Base-by-base conservation (phyloP, 2,888 invertebrate genomes). In the Gastrophysa polygoni region DNA sequence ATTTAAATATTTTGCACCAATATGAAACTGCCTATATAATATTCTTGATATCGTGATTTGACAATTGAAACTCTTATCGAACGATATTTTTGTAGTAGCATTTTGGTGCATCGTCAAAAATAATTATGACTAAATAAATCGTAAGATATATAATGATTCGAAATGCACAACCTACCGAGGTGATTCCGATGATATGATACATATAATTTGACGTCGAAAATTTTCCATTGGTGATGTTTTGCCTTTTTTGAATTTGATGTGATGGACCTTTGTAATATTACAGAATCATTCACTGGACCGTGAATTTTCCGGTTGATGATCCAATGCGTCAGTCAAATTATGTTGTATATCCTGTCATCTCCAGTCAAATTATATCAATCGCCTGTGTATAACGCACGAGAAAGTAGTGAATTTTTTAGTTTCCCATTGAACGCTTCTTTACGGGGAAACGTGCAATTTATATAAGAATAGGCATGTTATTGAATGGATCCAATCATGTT, bases 401-500 rank as follows among this genome's bases (percentile, higher is more conserved):
- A 38, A 38, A 38, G 38, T 38, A 38, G 38, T 38, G 38, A 38
- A 38, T 11, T 38, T 14, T 7, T 3, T 38, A 38, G 38, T 38
- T 38, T 38, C 38, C 38, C 38, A 38, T 14, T 38, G 38, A 38
- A 38, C 38, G 38, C 38, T 38, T 38, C 14, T 14, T 38, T n/a
- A 38, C 14, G 14, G 64, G 64, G 67, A 64, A 68, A 69, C 68
- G 71, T 71, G 71, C 71, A 71, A 71, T 71, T 66, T 68, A 71
- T 68, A 68, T 68, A 68, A 32, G 4, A 28, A 28, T 18, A 28
- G 50, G 18, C 61, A 57, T 52, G 52, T 28, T 61, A 50, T 57
- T 61, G 61, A 61, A 61, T 61, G 52, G 61, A 50, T 50, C 29
- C 1, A 38, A 38, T n/a, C 28, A 32, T 50, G 7, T 32, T 28